Evolutionary conservation across 2,888 invertebrate genomes (phyloP), one percentile per base, ranked within the genome.

Genomic region (Hyposoter didymator): DNA sequence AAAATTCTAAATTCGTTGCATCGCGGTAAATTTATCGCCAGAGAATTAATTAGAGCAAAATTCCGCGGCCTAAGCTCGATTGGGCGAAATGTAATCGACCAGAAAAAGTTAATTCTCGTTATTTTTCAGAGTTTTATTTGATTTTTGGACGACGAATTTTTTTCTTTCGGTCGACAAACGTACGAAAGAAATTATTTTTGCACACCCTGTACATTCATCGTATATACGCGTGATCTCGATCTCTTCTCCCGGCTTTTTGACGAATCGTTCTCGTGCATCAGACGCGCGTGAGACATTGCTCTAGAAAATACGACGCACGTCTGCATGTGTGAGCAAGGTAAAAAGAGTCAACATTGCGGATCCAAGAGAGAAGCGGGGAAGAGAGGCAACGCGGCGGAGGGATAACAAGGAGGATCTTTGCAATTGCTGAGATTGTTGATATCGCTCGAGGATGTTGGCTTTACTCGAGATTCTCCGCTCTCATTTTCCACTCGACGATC

Each of bases 401-500:
- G 45, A 59, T 43, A 74, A 74, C 73, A 5, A 17, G 64, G 22
- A 55, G 55, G 55, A 73, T 55, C 43, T 74, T 59, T 59, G 17
- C 59, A 74, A 62, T 62, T 62, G 62, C 62, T 62, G 62, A 62
- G 74, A 74, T 62, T 14, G 45, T 74, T 62, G 74, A 45, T 74
- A 28, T 62, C 52, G 55, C 55, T 32, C 70, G 19, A 47, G 55
- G n/a, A 35, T 28, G 14, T 52, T 39, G 72, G 55, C 55, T 74
- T 62, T n/a, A 32, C 74, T 74, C 59, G 5, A 22, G 74, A 59
- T 59, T 74, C 45, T 55, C 39, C 74, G 17, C 47, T 45, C 55
- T 6, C 3, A 0, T 5, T 55, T 39, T 10, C 39, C 39, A 39
- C 49, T 32, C 49, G 5, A 35, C 32, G 64, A 35, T 72, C 32